A percentile compares a stretch with the other conserved stretches of the same genome.
Conservation (phyloP, 2,113 vertebrate genomes). For the Laticauda colubrina region DNA sequence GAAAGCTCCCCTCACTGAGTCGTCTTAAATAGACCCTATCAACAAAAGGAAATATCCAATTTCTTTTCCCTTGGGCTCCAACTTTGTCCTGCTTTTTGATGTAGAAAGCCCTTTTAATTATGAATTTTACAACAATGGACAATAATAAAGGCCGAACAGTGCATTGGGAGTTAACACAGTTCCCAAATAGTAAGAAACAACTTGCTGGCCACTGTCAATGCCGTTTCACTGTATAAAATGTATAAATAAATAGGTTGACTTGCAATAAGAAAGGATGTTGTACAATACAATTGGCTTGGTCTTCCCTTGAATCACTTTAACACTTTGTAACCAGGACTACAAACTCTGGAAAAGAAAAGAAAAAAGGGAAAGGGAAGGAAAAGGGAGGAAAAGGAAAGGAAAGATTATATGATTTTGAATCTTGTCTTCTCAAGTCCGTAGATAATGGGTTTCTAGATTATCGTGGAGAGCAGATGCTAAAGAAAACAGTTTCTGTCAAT, state of each 20-base stretch:
- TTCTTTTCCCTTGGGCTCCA: conserved; percentile 26
- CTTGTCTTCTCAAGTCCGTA: background rate
- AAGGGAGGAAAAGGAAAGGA: background rate
- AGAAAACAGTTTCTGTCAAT: background rate
- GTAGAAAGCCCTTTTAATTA: conserved; percentile 5
- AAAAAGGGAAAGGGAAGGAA: conserved; percentile 23
- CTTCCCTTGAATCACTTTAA: conserved; percentile 61
- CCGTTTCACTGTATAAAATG: conserved; percentile 39
- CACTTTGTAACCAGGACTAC: conserved; percentile 67
- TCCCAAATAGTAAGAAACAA: conserved; percentile 27
- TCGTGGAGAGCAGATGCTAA: background rate
- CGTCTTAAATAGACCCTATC: background rate
- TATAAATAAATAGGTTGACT: conserved; percentile 38
- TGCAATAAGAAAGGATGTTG: conserved; percentile 26
- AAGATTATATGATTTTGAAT: background rate
- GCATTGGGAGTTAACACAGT: background rate
- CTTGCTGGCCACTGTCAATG: conserved; percentile 23
- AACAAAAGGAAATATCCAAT: conserved; percentile 2
- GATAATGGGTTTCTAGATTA: background rate
- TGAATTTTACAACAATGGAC: background rate
- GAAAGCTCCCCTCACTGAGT: conserved; percentile 16
- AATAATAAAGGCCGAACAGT: accelerated
- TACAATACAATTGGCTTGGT: conserved; percentile 21
- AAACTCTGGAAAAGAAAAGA: conserved; percentile 72
- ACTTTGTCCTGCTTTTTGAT: background rate